A percentile compares a stretch with the other conserved stretches of the same genome.
phyloP scores from a whole-genome alignment of 1,140 invertebrate species.

The Halesus radiatus region DNA sequence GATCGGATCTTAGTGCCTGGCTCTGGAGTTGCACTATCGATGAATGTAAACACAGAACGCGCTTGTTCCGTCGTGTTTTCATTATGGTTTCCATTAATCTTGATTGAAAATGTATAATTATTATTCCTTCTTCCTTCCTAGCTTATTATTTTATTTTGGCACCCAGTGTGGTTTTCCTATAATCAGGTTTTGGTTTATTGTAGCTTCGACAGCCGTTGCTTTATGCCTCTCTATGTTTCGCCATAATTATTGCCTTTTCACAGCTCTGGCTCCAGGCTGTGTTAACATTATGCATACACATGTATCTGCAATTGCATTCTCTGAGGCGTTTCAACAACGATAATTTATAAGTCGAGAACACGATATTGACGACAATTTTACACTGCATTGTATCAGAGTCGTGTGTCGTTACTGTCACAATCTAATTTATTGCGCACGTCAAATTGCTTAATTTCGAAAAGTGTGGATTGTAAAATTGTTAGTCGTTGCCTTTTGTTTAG shows the following conservation, averaged over 20 bases:
- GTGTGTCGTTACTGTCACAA: slow-evolving; percentile 20
- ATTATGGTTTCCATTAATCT: too few species aligned
- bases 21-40: too few species aligned
- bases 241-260: background rate
- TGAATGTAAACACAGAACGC: too few species aligned
- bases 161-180: too few species aligned
- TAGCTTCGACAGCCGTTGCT: background rate
- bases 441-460: slow-evolving; percentile 2
- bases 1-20: too few species aligned
- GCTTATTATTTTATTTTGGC: too few species aligned
- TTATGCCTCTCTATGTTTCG: slow-evolving; percentile 1
- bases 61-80: too few species aligned
- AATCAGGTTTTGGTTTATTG: background rate
- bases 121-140: too few species aligned
- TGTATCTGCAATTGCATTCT: slow-evolving; percentile 4
- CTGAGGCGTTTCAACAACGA: slow-evolving; percentile 14
- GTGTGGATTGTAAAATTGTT: background rate
- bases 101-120: too few species aligned
- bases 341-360: slow-evolving; percentile 24
- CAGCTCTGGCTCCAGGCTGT: background rate
- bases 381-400: slow-evolving; percentile 13
- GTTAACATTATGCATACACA: slow-evolving; percentile 1
- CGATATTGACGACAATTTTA: slow-evolving; percentile 19
- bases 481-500: background rate
- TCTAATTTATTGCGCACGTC: slow-evolving; percentile 30